Percentiles rank a stretch among this genome's conserved stretches.
Conservation (phyloP, 2,797 vertebrate species). For the Tympanoctomys barrerae region DNA sequence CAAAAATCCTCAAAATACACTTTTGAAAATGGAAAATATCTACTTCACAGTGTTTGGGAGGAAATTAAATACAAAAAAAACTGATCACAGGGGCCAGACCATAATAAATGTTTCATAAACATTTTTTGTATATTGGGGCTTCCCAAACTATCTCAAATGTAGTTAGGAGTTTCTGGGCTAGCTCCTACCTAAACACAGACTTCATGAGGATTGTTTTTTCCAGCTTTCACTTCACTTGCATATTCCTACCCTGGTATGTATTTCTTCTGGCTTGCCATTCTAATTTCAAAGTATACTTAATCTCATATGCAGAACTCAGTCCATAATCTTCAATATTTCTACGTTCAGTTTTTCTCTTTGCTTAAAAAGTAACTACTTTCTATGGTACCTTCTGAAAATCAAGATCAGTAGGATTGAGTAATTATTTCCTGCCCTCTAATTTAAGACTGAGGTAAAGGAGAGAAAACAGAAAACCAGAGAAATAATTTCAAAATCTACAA, state of each 20-base stretch:
- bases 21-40: conserved; percentile 48
- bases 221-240: conserved; percentile 7
- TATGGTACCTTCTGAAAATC: conserved; percentile 61
- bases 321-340: conserved; percentile 65
- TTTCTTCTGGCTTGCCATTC: conserved; percentile 53
- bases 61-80: conserved; percentile 29
- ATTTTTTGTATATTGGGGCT: conserved; percentile 38
- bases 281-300: conserved; percentile 77
- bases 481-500: conserved; percentile 30
- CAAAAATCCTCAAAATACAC: conserved; percentile 2
- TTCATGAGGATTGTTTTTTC: conserved; percentile 3
- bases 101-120: conserved; percentile 47
- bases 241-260: conserved; percentile 20
- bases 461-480: conserved; percentile 29
- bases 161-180: conserved; percentile 23
- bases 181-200: conserved; percentile 26
- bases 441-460: conserved; percentile 49
- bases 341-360: conserved; percentile 60
- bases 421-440: conserved; percentile 2
- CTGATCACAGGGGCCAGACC: not conserved
- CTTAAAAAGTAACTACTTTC: conserved; percentile 80
- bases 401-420: conserved; percentile 22
- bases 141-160: conserved; percentile 41
- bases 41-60: not conserved
- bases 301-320: conserved; percentile 69